Conservation (phyloP, 2,113 vertebrate genomes). For the Hyperopisus bebe region DNA sequence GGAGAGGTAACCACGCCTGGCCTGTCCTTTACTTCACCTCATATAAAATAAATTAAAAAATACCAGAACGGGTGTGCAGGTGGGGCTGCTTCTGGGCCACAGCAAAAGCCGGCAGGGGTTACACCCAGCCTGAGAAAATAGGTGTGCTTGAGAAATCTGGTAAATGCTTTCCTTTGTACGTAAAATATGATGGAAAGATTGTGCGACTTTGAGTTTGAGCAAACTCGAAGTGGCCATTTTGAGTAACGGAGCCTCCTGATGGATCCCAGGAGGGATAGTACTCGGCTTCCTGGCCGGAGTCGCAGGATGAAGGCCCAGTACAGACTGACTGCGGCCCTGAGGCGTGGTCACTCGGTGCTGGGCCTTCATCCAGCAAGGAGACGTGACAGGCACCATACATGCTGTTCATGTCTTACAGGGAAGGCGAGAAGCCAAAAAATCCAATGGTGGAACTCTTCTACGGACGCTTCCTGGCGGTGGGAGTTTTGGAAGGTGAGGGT, state of each 20-base stretch:
- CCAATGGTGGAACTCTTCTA: constrained; percentile 98
- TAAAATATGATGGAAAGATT: neutral
- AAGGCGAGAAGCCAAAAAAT: constrained; percentile 95
- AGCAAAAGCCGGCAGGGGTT: neutral
- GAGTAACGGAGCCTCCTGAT: neutral
- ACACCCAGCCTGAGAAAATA: neutral
- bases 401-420: constrained; percentile 57
- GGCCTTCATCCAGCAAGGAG: too few relatives aligned
- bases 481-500: constrained; percentile 84
- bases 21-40: neutral
- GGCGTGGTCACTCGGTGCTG: too few relatives aligned
- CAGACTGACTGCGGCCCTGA: too few relatives aligned
- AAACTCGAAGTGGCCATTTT: neutral
- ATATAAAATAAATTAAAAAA: neutral
- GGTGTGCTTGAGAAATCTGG: neutral
- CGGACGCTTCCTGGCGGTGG: constrained; percentile 88
- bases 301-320: too few relatives aligned
- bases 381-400: neutral
- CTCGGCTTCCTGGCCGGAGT: neutral
- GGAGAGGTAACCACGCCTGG: constrained; percentile 58
- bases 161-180: neutral
- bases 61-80: neutral
- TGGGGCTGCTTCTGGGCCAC: neutral
- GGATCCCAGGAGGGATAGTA: neutral
- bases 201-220: neutral